A percentile compares a stretch with the other conserved stretches of the same genome.
Evolutionary conservation across 2,113 vertebrate genomes (phyloP).

Genomic region (Sakesphorus luctuosus): DNA sequence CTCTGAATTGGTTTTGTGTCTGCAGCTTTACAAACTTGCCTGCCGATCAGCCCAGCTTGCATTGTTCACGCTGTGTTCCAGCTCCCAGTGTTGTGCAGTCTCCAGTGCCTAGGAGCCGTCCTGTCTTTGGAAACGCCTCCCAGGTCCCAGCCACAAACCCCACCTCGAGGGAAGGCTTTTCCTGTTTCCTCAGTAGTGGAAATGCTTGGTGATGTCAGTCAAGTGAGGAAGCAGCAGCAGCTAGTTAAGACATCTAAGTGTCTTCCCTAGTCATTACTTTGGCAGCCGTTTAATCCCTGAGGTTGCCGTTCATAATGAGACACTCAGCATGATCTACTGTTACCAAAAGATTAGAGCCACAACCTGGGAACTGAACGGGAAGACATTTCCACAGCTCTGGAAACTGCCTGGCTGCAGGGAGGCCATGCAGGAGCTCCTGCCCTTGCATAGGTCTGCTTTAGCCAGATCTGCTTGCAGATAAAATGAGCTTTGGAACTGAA

Average conservation of each 20-base stretch:
- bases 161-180: slow-evolving; percentile 43
- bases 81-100: background rate
- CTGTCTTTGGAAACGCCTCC: background rate
- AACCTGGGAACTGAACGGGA: background rate
- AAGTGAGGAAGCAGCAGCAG: background rate
- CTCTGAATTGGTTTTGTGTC: background rate
- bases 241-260: background rate
- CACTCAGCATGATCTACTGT: background rate
- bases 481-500: background rate
- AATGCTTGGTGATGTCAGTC: slow-evolving; percentile 2
- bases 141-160: background rate
- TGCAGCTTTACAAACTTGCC: background rate
- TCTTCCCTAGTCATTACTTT: slow-evolving; percentile 10
- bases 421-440: background rate
- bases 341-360: background rate
- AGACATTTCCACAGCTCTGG: slow-evolving; percentile 23
- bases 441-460: background rate
- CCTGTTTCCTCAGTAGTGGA: background rate
- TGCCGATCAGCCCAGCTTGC: background rate
- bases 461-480: background rate
- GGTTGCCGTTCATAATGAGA: slow-evolving; percentile 59
- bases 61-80: background rate
- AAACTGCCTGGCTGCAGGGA: background rate
- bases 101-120: background rate
- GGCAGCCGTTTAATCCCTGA: slow-evolving; percentile 57